Evolutionary conservation across 2,113 vertebrate species (phyloP), one percentile per base, ranked within the genome.

Genomic region (Podilymbus podiceps): DNA sequence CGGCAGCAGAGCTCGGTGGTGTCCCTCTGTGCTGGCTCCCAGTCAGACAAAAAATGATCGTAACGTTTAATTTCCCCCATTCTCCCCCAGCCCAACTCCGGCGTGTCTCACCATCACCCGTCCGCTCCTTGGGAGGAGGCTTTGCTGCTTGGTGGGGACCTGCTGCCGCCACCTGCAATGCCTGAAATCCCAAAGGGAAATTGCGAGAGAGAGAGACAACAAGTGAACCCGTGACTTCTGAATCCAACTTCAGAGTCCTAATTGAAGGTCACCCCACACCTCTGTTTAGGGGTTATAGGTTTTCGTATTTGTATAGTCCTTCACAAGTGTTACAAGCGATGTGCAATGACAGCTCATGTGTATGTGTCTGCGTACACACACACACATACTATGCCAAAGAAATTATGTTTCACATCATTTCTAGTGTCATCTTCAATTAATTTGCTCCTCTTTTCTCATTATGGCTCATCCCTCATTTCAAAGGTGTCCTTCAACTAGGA

Each of bases 381-480:
- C 53, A 13, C 6, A 46, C 4, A 46, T 56, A 22, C 46, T 8
- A 7, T 30, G 85, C 89, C 52, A 60, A 78, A 31, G 11, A 81
- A 92, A 95, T 93, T 66, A 93, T 33, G 40, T 93, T 90, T 92
- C 93, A 74, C 87, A 89, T 94, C 53, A 88, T 76, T 90, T 95
- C 80, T 72, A 19, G 56, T 97, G 95, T 97, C 98, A 87, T 78
- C 89, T 97, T 92, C 97, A 93, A 97, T 98, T 97, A 97, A 97
- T 97, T 93, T 96, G 72, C 4, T 0, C 90, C 90, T 95, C 90
- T 94, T 33, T 88, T 59, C 93, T 96, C 90, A 89, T 97, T 97
- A 95, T 31, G 3, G 92, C 93, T 97, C 96, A 89, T 93, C 82
- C 69, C 53, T 96, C 89, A 87, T 95, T 92, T 96, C 93, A 93